Evolutionary conservation across 2,797 vertebrate genomes (phyloP).

Genomic region (Pelodytes ibericus): DNA sequence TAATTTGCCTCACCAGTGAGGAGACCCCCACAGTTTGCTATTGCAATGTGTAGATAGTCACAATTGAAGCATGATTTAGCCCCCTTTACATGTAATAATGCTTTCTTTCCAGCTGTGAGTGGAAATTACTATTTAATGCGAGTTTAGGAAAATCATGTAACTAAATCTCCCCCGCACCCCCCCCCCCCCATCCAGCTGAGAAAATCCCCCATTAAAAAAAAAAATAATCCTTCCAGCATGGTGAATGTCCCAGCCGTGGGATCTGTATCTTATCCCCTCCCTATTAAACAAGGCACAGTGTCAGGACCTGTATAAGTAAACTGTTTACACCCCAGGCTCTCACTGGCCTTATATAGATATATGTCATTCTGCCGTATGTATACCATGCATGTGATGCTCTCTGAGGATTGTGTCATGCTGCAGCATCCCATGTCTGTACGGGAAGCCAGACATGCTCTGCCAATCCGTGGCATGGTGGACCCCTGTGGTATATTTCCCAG

Average conservation of each 20-base stretch:
- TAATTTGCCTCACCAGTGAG: too few relatives aligned
- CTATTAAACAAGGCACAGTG: neutral
- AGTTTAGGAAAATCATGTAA: too few relatives aligned
- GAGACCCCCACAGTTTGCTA: too few relatives aligned
- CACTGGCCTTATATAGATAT: constrained; percentile 47
- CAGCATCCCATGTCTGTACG: neutral
- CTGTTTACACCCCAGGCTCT: constrained; percentile 22
- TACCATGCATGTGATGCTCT: neutral
- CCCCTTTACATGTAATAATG: too few relatives aligned
- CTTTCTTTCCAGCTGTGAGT: too few relatives aligned
- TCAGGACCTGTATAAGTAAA: constrained; percentile 24
- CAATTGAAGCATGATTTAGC: too few relatives aligned
- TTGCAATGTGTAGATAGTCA: too few relatives aligned
- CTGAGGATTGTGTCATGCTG: neutral
- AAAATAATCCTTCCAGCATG: neutral
- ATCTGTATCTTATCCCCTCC: neutral
- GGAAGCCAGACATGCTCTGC: neutral
- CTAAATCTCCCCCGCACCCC: too few relatives aligned
- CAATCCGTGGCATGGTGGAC: neutral
- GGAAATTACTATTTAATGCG: too few relatives aligned
- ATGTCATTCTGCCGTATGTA: neutral
- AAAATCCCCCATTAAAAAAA: neutral
- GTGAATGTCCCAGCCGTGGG: constrained; percentile 1
- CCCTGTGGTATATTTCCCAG: neutral
- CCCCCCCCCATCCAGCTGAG: neutral